A percentile compares a stretch with the other conserved stretches of the same genome.
phyloP scores from a whole-genome alignment of 2,797 vertebrate species.

The Chaetophractus vellerosus region DNA sequence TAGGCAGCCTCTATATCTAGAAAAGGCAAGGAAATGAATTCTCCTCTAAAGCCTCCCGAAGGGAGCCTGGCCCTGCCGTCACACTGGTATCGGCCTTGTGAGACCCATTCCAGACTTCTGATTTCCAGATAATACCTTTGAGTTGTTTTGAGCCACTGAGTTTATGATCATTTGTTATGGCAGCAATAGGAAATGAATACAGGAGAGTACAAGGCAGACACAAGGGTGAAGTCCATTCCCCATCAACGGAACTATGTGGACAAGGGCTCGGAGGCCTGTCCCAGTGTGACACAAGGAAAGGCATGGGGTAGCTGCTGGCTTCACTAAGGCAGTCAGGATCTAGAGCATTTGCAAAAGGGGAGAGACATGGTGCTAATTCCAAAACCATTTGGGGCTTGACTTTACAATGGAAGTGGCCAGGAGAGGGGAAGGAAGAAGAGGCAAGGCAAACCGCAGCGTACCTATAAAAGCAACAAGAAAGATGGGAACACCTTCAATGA shows the following conservation, averaged over 20 bases:
- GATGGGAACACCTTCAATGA: neutral
- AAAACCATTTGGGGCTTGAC: slow-evolving; percentile 21
- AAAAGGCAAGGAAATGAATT: neutral
- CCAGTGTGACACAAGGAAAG: neutral
- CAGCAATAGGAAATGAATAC: slow-evolving; percentile 40
- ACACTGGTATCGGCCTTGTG: neutral
- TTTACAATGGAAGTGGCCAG: neutral
- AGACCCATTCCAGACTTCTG: slow-evolving; percentile 32
- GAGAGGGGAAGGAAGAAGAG: neutral
- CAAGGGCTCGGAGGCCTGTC: neutral
- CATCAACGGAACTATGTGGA: neutral
- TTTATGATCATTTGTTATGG: slow-evolving; percentile 23
- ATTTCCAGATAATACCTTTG: neutral
- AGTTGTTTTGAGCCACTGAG: neutral
- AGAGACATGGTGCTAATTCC: neutral
- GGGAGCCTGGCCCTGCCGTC: neutral
- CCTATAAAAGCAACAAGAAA: neutral
- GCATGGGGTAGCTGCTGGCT: rapidly evolving
- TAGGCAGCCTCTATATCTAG: neutral
- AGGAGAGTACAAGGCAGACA: neutral
- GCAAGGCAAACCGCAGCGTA: neutral
- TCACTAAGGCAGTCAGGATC: neutral
- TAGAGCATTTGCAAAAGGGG: neutral
- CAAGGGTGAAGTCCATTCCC: neutral
- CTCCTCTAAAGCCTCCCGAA: neutral